Percentiles rank a stretch among this genome's conserved stretches.
Evolutionary conservation across 1,140 invertebrate species (phyloP).

Genomic region (Bombus picipes): DNA sequence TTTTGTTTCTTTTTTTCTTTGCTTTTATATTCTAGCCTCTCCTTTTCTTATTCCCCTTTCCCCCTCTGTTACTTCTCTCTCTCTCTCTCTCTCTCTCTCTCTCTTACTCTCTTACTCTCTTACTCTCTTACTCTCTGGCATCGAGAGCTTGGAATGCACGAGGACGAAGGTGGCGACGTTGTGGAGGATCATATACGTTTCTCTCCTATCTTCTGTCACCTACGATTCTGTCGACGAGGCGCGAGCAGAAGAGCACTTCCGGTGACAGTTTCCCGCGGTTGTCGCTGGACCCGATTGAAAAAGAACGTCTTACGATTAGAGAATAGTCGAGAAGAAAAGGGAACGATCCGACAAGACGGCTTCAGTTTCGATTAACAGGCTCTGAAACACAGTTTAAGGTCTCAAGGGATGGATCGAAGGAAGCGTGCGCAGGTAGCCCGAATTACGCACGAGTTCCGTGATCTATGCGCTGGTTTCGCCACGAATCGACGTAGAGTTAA

Average conservation of each 20-base stretch:
- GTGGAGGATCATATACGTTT: slow-evolving; percentile 32
- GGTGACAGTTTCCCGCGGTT: not conserved
- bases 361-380: not conserved
- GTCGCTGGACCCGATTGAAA: not conserved
- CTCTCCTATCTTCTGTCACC: not conserved
- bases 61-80: not conserved
- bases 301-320: not conserved
- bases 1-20: not conserved
- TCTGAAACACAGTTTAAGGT: slow-evolving; percentile 12
- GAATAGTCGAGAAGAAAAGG: not conserved
- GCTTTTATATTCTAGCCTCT: not conserved
- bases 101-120: slow-evolving; percentile 19
- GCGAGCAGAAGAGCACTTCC: not conserved
- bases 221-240: slow-evolving; percentile 3
- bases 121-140: slow-evolving; percentile 23
- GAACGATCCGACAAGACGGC: not conserved
- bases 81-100: slow-evolving; percentile 7
- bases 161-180: slow-evolving; percentile 48
- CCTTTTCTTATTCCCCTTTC: not conserved
- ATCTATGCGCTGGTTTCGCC: slow-evolving; percentile 7
- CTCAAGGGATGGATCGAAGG: not conserved
- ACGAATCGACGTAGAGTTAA: slow-evolving; percentile 2
- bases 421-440: not conserved
- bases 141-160: slow-evolving; percentile 59
- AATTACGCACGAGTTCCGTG: not conserved